Evolutionary conservation across 2,888 invertebrate genomes (phyloP), one percentile per base, ranked within the genome.

Genomic region (Lymantria monacha): DNA sequence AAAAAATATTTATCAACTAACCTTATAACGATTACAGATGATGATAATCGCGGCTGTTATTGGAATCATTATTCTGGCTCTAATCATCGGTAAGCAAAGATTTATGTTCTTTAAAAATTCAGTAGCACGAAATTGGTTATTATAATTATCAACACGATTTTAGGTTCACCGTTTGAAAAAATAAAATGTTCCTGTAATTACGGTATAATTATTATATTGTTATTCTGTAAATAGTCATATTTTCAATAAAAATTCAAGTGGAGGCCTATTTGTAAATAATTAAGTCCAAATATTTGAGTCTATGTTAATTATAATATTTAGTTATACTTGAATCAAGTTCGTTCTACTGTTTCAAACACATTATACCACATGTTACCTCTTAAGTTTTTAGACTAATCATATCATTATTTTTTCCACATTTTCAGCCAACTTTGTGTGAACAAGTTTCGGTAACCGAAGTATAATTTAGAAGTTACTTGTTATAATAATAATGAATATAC

Each of bases 31-130:
- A 0, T 42, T 91, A 11, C 86, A 95, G 94, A 97, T 97, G 97
- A 97, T 97, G 97, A 96, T 97, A 73, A 96, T 97, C 69, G 95
- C 97, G 87, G 97, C 97, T 62, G 94, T 96, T 47, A 96, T 97
- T 85, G 96, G 95, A 60, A 93, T 96, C 74, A 93, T 96, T 73
- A 94, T 97, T 81, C 89, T 97, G 83, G 96, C 96, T 76, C 95
- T 97, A 81, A 97, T 97, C 83, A 96, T 97, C 84, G 96, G 97
- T 97, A 93, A 95, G 96, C 83, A 51, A 47, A 38, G 9, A 13
- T 30, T 22, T 22, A 22, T 22, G 8, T 10, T 7, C 2, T 36
- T 36, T 11, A 14, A 1, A 14, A 14, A 36, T 44, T 45, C 30
- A n/a, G 22, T 42, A 38, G 36, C 31, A 30, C 42, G 51, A 45